Evolutionary conservation across 2,797 vertebrate genomes (phyloP), one percentile per base, ranked within the genome.

Genomic region (Echiichthys vipera): DNA sequence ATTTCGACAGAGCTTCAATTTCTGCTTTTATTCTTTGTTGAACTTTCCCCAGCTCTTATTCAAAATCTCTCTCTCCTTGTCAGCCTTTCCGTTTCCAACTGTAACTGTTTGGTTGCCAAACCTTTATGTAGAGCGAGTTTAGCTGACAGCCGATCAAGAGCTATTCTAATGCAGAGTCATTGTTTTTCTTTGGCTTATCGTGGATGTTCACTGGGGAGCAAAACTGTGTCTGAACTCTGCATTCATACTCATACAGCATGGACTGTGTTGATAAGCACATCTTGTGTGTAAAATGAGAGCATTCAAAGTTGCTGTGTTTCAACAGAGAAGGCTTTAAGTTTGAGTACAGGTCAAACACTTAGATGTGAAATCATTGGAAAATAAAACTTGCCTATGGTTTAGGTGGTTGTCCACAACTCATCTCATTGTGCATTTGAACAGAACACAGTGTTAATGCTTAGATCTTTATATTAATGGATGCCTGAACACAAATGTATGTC

Each of bases 61-160:
- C 17, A 62, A 5, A 27, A 17, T 43, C 42, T 37, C 34, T 56
- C 32, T 29, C 7, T 42, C 34, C 4, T 42, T 5, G 37, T 66
- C 59, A 50, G 65, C 54, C 22, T 36, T 55, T 15, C 55, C 62
- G 50, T 53, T 39, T 63, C 43, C 71, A 50, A 61, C 37, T 13
- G 39, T 24, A 80, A 62, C 55, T 51, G n/a, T 57, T 66, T 20
- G 10, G 13, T 14, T 71, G 66, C 62, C 66, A 62, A 61, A 57
- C 15, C 29, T 49, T 65, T 24, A 51, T 66, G 49, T 39, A 40
- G 54, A 65, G 65, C 27, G 34, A 8, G 17, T 47, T 62, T 30
- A n/a, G 37, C 37, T 73, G 64, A 9, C 15, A 37, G 24, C 27
- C 18, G 43, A 29, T 42, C 22, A 62, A 14, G 4, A 34, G 34